Conservation (phyloP, 2,888 invertebrate species). For the Julus scanicus region DNA sequence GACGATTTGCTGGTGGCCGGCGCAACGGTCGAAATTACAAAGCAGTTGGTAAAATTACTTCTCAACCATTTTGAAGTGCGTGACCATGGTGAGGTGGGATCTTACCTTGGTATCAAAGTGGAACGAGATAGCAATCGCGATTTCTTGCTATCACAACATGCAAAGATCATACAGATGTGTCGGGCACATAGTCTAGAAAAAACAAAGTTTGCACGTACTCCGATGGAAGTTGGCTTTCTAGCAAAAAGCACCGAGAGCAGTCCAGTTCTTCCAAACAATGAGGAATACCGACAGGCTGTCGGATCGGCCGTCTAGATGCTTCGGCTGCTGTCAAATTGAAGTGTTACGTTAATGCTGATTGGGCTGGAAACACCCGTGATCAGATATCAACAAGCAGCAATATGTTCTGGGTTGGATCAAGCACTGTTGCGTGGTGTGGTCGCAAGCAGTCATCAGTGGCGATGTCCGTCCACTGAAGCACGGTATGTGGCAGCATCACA, state of each 20-base stretch:
- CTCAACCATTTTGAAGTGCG: conserved; percentile 13
- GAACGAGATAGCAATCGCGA: background rate
- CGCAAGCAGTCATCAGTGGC: no score
- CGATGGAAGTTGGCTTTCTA: conserved; percentile 16
- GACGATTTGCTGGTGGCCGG: conserved; percentile 8
- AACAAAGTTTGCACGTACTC: background rate
- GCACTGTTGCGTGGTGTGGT: no score
- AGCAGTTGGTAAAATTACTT: background rate
- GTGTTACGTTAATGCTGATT: background rate
- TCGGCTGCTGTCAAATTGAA: background rate
- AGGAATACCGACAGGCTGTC: background rate
- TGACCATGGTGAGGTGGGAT: background rate
- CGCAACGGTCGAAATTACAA: background rate
- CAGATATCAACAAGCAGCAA: background rate
- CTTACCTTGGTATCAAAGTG: conserved; percentile 36
- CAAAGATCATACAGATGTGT: background rate
- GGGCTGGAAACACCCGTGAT: background rate
- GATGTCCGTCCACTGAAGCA: no score
- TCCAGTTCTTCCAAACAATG: background rate
- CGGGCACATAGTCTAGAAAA: background rate
- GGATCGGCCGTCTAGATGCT: background rate
- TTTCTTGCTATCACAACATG: conserved; percentile 6
- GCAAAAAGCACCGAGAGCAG: background rate
- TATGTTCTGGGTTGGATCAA: no score
- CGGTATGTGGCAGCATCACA: no score